These are phyloP conservation scores for Rattus rattus DNA, from an alignment of 2,113 vertebrate species.

Conservation along the genomic window DNA sequence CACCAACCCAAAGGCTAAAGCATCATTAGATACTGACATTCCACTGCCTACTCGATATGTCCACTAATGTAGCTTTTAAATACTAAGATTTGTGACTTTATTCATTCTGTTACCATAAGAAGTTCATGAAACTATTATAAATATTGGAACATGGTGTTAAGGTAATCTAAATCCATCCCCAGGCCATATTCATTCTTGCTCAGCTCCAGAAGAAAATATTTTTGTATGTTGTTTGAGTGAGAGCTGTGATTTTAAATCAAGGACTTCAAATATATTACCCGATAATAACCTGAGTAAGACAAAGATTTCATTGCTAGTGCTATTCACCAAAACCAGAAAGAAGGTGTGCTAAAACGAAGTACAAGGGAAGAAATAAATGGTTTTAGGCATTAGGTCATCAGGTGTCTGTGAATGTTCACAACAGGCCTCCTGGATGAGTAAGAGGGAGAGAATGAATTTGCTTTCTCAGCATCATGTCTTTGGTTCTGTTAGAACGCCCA, in stretches of 20 bases:
- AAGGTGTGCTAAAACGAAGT: conserved; percentile 94
- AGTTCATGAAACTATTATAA: background rate
- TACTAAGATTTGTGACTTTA: background rate
- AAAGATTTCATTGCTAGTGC: conserved; percentile 90
- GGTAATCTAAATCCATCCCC: background rate
- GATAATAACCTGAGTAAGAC: conserved; percentile 93
- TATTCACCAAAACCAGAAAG: conserved; percentile 89
- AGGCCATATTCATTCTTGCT: background rate
- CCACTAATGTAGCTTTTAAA: background rate
- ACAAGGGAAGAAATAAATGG: conserved; percentile 90
- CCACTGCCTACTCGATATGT: background rate
- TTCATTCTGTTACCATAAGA: background rate
- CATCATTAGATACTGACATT: background rate
- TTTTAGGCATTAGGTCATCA: conserved; percentile 89
- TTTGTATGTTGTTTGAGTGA: background rate
- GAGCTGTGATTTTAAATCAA: background rate
- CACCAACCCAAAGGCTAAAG: background rate
- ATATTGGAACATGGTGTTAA: background rate
- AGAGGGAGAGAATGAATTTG: conserved; percentile 89
- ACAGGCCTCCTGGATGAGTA: conserved; percentile 89
- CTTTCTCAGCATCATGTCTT: conserved; percentile 88
- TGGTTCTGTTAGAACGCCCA: conserved; percentile 53
- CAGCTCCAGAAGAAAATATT: background rate
- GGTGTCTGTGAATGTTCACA: conserved; percentile 90
- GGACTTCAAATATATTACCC: conserved; percentile 91